phyloP scores from a whole-genome alignment of 2,888 invertebrate species.

The Rhagonycha lutea region DNA sequence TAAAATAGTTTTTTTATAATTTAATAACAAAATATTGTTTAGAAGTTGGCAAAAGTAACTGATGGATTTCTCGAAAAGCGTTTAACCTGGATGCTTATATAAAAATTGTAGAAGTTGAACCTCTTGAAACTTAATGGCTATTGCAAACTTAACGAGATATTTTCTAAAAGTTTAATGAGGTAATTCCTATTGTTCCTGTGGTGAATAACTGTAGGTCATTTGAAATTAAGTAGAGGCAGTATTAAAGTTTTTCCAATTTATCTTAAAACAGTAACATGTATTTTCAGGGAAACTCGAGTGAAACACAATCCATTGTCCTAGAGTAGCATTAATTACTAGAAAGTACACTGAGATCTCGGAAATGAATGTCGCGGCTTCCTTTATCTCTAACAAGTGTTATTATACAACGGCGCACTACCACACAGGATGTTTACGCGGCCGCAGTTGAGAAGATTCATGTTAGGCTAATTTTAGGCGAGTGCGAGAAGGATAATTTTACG shows the following conservation, averaged over 20 bases:
- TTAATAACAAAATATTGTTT: neutral
- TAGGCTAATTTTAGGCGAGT: slow-evolving; percentile 47
- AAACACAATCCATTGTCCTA: slow-evolving; percentile 44
- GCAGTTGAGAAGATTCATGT: slow-evolving; percentile 45
- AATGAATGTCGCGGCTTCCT: slow-evolving; percentile 52
- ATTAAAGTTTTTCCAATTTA: neutral
- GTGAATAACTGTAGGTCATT: neutral
- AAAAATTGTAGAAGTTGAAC: neutral
- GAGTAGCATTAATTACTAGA: slow-evolving; percentile 50
- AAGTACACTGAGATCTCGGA: slow-evolving; percentile 46
- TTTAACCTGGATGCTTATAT: neutral
- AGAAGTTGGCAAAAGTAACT: too few species aligned
- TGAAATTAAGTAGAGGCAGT: neutral
- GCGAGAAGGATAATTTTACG: slow-evolving; percentile 47
- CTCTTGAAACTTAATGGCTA: neutral
- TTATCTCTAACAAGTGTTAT: slow-evolving; percentile 43
- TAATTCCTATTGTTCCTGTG: neutral
- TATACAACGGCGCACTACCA: slow-evolving; percentile 30
- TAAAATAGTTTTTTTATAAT: neutral
- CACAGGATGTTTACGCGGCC: slow-evolving; percentile 43
- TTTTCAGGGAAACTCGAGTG: slow-evolving; percentile 24
- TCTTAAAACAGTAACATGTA: neutral
- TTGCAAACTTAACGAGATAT: neutral
- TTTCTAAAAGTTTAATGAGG: neutral
- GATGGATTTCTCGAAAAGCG: neutral